Evolutionary conservation across 2,888 invertebrate genomes (phyloP).

Genomic region (Apotomis betuletana): DNA sequence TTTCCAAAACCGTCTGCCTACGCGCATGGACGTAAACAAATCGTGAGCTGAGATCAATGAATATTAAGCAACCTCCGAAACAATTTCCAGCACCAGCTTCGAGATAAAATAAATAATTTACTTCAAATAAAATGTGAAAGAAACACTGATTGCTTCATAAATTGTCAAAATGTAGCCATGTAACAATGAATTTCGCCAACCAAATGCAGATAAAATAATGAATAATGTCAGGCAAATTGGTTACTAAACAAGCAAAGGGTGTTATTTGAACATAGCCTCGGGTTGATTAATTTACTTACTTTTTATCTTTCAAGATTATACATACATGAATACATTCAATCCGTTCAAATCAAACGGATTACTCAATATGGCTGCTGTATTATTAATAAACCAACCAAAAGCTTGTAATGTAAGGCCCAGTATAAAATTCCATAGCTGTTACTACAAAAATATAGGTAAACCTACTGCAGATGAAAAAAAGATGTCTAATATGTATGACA

Average conservation of each 20-base stretch:
- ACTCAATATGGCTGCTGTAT: neutral
- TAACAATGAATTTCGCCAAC: conserved; percentile 64
- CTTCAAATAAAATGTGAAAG: conserved; percentile 72
- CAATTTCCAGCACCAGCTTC: conserved; percentile 70
- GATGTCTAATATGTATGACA: no score
- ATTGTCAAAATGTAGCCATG: conserved; percentile 71
- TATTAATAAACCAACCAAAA: neutral
- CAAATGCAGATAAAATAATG: conserved; percentile 63
- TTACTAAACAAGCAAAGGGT: conserved; percentile 61
- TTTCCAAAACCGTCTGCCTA: conserved; percentile 67
- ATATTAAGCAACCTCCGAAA: conserved; percentile 77
- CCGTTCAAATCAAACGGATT: neutral
- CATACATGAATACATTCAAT: neutral
- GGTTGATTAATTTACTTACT: conserved; percentile 15
- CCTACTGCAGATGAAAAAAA: no score
- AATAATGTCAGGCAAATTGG: conserved; percentile 69
- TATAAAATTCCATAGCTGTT: no score
- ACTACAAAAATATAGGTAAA: no score
- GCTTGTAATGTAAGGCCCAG: no score
- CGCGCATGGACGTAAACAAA: conserved; percentile 73
- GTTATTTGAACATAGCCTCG: conserved; percentile 26
- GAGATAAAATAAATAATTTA: conserved; percentile 74
- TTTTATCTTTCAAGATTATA: neutral
- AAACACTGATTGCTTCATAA: conserved; percentile 79
- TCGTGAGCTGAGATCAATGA: conserved; percentile 76